These are phyloP conservation scores for Folsomia manolachei DNA, from an alignment of 2,888 invertebrate genomes.

Conservation along the genomic window DNA sequence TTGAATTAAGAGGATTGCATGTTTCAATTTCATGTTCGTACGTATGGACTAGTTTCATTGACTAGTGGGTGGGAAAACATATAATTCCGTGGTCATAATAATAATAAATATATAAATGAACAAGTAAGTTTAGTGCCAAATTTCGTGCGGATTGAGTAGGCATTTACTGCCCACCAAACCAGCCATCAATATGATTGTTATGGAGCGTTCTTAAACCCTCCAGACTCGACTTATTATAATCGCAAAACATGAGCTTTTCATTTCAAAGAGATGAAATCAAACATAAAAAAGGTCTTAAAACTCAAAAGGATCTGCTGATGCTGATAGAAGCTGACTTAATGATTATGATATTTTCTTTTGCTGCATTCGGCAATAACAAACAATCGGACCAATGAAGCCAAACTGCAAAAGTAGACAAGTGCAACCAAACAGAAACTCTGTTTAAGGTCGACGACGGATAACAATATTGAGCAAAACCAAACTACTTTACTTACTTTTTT, in stretches of 20 bases:
- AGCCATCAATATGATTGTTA: background rate
- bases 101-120: too few relatives aligned
- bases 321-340: background rate
- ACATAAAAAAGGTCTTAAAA: conserved; percentile 4
- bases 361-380: background rate
- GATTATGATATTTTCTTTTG: background rate
- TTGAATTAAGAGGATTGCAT: too few relatives aligned
- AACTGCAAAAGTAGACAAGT: background rate
- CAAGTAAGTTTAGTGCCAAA: too few relatives aligned
- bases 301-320: background rate
- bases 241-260: background rate
- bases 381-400: background rate
- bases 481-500: too few relatives aligned
- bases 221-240: background rate
- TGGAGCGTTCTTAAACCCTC: background rate
- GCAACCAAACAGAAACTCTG: background rate
- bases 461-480: background rate
- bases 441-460: background rate
- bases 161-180: background rate
- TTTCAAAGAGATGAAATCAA: background rate
- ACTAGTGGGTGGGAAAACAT: too few relatives aligned
- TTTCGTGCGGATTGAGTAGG: too few relatives aligned
- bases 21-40: too few relatives aligned
- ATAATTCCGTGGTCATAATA: too few relatives aligned
- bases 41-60: too few relatives aligned